Conservation (phyloP, 2,888 invertebrate genomes). For the Myopa testacea region DNA sequence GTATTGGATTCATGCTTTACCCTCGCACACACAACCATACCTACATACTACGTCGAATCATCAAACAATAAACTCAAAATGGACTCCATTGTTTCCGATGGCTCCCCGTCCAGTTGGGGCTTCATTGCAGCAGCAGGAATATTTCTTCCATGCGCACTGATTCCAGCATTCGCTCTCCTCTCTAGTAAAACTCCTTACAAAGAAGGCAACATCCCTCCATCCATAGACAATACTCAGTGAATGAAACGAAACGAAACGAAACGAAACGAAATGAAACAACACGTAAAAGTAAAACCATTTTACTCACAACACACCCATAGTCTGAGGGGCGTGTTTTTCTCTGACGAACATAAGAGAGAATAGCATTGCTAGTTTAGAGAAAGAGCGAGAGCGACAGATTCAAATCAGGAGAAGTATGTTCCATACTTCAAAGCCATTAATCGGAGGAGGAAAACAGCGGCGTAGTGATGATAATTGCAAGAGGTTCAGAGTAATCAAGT, state of each 20-base stretch:
- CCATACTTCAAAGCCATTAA: too few species aligned
- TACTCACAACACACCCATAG: not conserved
- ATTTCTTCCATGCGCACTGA: slow-evolving; percentile 27
- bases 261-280: slow-evolving; percentile 1
- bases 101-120: slow-evolving; percentile 4
- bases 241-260: slow-evolving; percentile 20
- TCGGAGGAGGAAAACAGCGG: not conserved
- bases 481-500: too few species aligned
- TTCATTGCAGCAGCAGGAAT: slow-evolving; percentile 10
- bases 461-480: not conserved
- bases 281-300: slow-evolving; percentile 11
- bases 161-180: slow-evolving; percentile 3
- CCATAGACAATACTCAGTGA: not conserved
- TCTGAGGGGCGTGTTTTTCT: slow-evolving; percentile 12
- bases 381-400: not conserved
- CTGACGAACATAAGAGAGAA: not conserved
- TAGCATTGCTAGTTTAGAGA: not conserved
- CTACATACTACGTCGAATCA: slow-evolving; percentile 61
- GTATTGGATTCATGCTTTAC: slow-evolving; percentile 29
- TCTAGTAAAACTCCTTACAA: not conserved
- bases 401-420: too few species aligned
- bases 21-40: not conserved
- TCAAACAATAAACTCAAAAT: slow-evolving; percentile 70
- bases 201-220: not conserved
- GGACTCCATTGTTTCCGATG: slow-evolving; percentile 63